Conservation (phyloP, 2,888 invertebrate genomes). For the Amorpha juglandis region DNA sequence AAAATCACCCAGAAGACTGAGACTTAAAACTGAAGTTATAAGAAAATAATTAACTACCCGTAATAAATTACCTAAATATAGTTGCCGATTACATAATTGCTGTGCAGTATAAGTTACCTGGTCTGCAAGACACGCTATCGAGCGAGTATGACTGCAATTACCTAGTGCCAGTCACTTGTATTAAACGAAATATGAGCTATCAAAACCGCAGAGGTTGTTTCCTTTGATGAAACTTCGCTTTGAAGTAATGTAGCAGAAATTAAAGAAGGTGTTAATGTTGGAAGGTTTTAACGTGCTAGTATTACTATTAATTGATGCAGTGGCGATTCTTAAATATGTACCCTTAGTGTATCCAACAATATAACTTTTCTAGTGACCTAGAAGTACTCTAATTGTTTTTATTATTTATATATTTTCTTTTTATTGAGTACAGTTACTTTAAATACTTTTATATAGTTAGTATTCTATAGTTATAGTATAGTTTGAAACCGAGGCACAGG, state of each 20-base stretch:
- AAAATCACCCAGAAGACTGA: background rate
- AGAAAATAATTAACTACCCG: background rate
- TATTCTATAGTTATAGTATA: too few relatives aligned
- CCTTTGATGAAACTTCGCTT: conserved; percentile 19
- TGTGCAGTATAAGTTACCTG: background rate
- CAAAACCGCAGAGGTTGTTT: conserved; percentile 12
- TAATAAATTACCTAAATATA: conserved; percentile 21
- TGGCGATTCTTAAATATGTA: too few relatives aligned
- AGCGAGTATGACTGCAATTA: conserved; percentile 21
- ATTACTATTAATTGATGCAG: background rate
- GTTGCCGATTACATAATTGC: conserved; percentile 6
- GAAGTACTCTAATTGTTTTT: too few relatives aligned
- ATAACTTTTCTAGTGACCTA: too few relatives aligned
- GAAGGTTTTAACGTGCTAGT: background rate
- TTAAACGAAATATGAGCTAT: conserved; percentile 15
- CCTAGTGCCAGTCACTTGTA: conserved; percentile 13
- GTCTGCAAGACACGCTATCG: conserved; percentile 2
- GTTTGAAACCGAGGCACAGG: too few relatives aligned
- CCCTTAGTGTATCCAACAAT: too few relatives aligned
- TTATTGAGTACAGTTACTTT: too few relatives aligned
- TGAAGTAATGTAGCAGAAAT: background rate
- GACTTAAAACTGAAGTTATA: background rate
- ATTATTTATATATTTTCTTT: too few relatives aligned
- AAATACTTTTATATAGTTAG: too few relatives aligned
- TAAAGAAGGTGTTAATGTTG: conserved; percentile 5